Evolutionary conservation across 2,888 invertebrate species (phyloP).

Genomic region (Keiferia lycopersicella): DNA sequence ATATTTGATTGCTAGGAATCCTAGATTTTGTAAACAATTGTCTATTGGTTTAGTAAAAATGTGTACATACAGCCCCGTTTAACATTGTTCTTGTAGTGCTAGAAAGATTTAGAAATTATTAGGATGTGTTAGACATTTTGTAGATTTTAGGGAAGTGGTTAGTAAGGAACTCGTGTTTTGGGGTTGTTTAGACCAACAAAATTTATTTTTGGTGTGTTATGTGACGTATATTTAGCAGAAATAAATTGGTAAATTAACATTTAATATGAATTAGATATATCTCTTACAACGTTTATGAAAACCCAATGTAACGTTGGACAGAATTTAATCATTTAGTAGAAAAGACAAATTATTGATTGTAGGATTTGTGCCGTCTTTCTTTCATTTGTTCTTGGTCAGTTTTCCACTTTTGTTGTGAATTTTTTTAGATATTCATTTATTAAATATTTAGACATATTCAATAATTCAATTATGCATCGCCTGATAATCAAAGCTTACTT

Average conservation of each 20-base stretch:
- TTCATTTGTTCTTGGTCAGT: slow-evolving; percentile 10
- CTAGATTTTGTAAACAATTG: slow-evolving; percentile 58
- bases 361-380: slow-evolving; percentile 19
- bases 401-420: slow-evolving; percentile 12
- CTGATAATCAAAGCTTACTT: slow-evolving; percentile 18
- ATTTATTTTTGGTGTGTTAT: slow-evolving; percentile 22
- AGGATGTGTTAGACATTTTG: slow-evolving; percentile 51
- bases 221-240: slow-evolving; percentile 18
- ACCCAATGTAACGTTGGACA: slow-evolving; percentile 19
- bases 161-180: slow-evolving; percentile 48
- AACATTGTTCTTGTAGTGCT: slow-evolving; percentile 56
- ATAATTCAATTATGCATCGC: slow-evolving; percentile 18
- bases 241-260: slow-evolving; percentile 6
- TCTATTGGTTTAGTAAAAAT: slow-evolving; percentile 46
- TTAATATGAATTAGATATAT: slow-evolving; percentile 12
- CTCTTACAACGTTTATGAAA: slow-evolving; percentile 12
- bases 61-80: slow-evolving; percentile 42
- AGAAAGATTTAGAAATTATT: slow-evolving; percentile 45
- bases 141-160: slow-evolving; percentile 46
- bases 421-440: not conserved
- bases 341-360: slow-evolving; percentile 8
- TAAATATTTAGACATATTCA: not conserved
- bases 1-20: slow-evolving; percentile 71
- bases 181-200: slow-evolving; percentile 46
- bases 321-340: slow-evolving; percentile 9